Evolutionary conservation across 1,140 invertebrate genomes (phyloP), one percentile per base, ranked within the genome.

Genomic region (Dolichoris vasculosae): DNA sequence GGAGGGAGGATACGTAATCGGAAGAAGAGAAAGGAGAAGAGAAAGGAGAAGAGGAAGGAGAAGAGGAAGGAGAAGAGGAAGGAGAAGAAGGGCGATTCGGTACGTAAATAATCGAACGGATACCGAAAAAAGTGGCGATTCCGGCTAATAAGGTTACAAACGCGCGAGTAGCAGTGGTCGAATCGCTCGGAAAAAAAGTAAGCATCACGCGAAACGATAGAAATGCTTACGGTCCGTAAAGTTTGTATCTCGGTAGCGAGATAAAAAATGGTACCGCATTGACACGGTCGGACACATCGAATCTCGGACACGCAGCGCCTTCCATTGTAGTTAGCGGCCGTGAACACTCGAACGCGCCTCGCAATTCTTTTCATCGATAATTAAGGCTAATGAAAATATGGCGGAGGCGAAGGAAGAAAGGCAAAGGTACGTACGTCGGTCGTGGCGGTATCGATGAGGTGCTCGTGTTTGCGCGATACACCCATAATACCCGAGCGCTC

Each of bases 311-410:
- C 48, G 30, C n/a, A 15, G 17, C 55, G 9, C 15, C 40, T 13
- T 0, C 46, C 13, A 64, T 67, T 64, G 75, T 69, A 79, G 51
- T 48, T 67, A 43, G 30, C 46, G 76, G 32, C 51, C 43, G 46
- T 63, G 64, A 35, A n/a, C 30, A 26, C 26, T 48, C 40, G 35
- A 9, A 32, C 69, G 48, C n/a, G 51, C 32, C 32, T 1, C 2
- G 38, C 67, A 46, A 51, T 75, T 81, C 73, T 48, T 63, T n/a
- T 59, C 46, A 64, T 23, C 51, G 43, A 85, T 80, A 85, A 85
- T 81, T 85, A 81, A 81, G 46, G 67, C 20, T 75, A 71, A 81
- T 82, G 78, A 80, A 82, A 81, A 82, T 76, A 82, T 67, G 64
- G 67, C n/a, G 55, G 35, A 55, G 20, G 30, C 69, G 38, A 43